Percentiles rank a stretch among this genome's conserved stretches.
Conservation (phyloP, 2,888 invertebrate species). For the Helicoverpa assulta region DNA sequence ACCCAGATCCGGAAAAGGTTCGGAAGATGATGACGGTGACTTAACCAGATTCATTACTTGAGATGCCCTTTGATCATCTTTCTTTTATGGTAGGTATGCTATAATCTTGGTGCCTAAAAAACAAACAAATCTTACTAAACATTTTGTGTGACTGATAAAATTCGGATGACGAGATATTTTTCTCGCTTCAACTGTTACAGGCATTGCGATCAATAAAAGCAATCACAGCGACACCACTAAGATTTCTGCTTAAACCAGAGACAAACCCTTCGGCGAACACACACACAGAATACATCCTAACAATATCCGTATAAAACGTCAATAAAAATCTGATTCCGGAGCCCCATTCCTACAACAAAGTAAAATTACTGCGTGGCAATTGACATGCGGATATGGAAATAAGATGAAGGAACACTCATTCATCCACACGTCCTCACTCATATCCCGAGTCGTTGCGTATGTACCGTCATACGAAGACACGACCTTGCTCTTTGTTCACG, state of each 20-base stretch:
- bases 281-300: slow-evolving; percentile 21
- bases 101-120: too few species aligned
- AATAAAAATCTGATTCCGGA: slow-evolving; percentile 45
- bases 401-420: slow-evolving; percentile 55
- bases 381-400: slow-evolving; percentile 60
- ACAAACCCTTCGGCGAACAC: slow-evolving; percentile 14
- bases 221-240: neutral
- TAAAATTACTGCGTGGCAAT: slow-evolving; percentile 52
- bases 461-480: slow-evolving; percentile 36
- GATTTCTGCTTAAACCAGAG: neutral
- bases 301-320: slow-evolving; percentile 37
- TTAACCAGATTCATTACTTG: too few species aligned
- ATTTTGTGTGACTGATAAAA: neutral
- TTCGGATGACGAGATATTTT: neutral
- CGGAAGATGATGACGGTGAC: too few species aligned
- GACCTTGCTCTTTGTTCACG: slow-evolving; percentile 55
- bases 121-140: too few species aligned
- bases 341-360: slow-evolving; percentile 37
- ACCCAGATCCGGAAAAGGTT: too few species aligned
- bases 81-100: too few species aligned
- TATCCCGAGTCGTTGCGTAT: slow-evolving; percentile 39
- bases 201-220: neutral
- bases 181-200: neutral
- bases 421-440: slow-evolving; percentile 45
- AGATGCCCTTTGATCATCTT: too few species aligned